Evolutionary conservation across 2,888 invertebrate genomes (phyloP).

Genomic region (Blastobasis adustella): DNA sequence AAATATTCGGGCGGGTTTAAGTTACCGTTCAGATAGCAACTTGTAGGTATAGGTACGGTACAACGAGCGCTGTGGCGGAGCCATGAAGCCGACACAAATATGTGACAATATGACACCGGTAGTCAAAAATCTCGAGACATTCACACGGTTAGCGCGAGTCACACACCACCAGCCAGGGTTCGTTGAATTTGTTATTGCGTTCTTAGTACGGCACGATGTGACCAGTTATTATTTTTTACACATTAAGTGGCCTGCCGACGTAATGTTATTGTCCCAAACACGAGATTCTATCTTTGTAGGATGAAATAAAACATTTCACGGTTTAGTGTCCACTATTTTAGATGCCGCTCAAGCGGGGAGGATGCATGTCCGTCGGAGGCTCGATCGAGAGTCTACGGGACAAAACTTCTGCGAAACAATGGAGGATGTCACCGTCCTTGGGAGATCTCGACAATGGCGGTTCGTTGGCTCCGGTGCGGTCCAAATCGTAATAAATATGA

Average conservation of each 20-base stretch:
- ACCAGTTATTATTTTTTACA: constrained; percentile 62
- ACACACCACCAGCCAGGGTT: constrained; percentile 70
- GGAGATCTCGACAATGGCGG: constrained; percentile 41
- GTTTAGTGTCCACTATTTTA: no score
- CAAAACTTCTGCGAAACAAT: constrained; percentile 19
- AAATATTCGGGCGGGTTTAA: no score
- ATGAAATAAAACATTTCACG: no score
- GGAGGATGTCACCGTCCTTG: constrained; percentile 52
- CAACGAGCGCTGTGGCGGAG: no score
- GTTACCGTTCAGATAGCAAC: no score
- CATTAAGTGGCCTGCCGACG: constrained; percentile 51
- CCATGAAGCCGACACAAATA: constrained; percentile 24
- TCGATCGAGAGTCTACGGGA: no score
- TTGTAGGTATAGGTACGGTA: no score
- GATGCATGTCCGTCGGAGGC: no score
- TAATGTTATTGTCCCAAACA: constrained; percentile 53
- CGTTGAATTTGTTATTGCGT: constrained; percentile 74
- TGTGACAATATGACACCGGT: constrained; percentile 60
- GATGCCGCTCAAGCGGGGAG: no score
- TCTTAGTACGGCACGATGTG: constrained; percentile 54
- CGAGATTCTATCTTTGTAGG: constrained; percentile 31
- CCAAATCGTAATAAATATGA: constrained; percentile 68
- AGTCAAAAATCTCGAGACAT: constrained; percentile 59
- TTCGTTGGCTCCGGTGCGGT: constrained; percentile 46
- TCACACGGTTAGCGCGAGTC: constrained; percentile 69